Evolutionary conservation across 1,140 invertebrate species (phyloP).

Genomic region (Drosophila suzukii): DNA sequence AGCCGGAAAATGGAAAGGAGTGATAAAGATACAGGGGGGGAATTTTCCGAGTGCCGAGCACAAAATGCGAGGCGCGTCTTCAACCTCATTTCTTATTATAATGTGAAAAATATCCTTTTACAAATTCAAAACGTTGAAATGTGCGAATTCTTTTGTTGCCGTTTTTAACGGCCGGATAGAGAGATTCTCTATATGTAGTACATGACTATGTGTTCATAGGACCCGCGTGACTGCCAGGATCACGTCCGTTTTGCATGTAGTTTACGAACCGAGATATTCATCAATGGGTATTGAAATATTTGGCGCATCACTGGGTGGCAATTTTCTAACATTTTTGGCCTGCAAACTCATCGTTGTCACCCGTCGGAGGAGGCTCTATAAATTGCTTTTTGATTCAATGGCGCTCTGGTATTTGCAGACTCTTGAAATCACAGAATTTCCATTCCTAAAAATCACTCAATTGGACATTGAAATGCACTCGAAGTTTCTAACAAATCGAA

Average conservation of each 20-base stretch:
- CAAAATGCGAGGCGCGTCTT: conserved; percentile 72
- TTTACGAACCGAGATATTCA: conserved; percentile 51
- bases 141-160: conserved; percentile 78
- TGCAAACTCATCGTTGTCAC: conserved; percentile 37
- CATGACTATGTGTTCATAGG: conserved; percentile 29
- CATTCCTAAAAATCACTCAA: not conserved
- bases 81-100: conserved; percentile 82
- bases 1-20: conserved; percentile 29
- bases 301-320: conserved; percentile 60
- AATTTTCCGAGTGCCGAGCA: conserved; percentile 7
- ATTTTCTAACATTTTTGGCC: conserved; percentile 54
- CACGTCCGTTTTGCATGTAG: conserved; percentile 56
- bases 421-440: conserved; percentile 1
- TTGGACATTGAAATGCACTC: not conserved
- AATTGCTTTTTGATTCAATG: conserved; percentile 24
- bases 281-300: conserved; percentile 69
- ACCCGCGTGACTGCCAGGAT: conserved; percentile 47
- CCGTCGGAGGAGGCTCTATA: conserved; percentile 8
- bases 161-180: conserved; percentile 54
- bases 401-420: not conserved
- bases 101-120: conserved; percentile 83
- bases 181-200: not conserved
- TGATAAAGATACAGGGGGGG: not conserved
- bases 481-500: not conserved
- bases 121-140: conserved; percentile 78